Percentiles rank a stretch among this genome's conserved stretches.
Evolutionary conservation across 2,113 vertebrate genomes (phyloP).

Genomic region (Psettodes erumei): DNA sequence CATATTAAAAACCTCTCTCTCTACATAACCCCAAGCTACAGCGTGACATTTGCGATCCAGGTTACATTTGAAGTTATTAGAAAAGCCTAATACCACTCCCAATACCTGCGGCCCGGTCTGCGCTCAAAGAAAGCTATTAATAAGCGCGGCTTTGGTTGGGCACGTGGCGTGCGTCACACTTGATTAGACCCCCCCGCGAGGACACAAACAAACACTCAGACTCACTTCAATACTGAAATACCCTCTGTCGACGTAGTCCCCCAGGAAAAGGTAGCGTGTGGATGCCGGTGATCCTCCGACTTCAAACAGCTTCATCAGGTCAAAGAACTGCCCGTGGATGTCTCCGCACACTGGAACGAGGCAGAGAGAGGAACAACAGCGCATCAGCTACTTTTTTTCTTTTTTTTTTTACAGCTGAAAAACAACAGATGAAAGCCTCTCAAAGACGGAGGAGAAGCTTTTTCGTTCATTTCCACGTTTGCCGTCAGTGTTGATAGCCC

Average conservation of each 20-base stretch:
- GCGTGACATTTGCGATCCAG: slow-evolving; percentile 48
- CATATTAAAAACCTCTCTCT: slow-evolving; percentile 41
- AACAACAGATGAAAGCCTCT: slow-evolving; percentile 12
- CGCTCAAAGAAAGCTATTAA: slow-evolving; percentile 70
- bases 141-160: slow-evolving; percentile 49
- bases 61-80: slow-evolving; percentile 55
- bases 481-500: neutral
- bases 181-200: slow-evolving; percentile 54
- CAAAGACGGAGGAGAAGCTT: neutral
- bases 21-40: slow-evolving; percentile 39
- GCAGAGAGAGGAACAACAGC: slow-evolving; percentile 39
- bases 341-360: slow-evolving; percentile 93
- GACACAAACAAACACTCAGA: slow-evolving; percentile 48
- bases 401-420: slow-evolving; percentile 34
- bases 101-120: slow-evolving; percentile 57
- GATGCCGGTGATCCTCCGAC: slow-evolving; percentile 97
- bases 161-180: slow-evolving; percentile 54
- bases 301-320: slow-evolving; percentile 99
- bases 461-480: slow-evolving; percentile 35
- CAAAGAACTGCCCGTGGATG: slow-evolving; percentile 99
- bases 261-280: slow-evolving; percentile 98
- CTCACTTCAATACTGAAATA: slow-evolving; percentile 99
- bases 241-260: slow-evolving; percentile 99
- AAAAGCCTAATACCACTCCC: slow-evolving; percentile 50
- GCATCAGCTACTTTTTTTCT: slow-evolving; percentile 37